Percentiles rank a stretch among this genome's conserved stretches.
Conservation (phyloP, 2,888 invertebrate genomes). For the Oscheius sp. region DNA sequence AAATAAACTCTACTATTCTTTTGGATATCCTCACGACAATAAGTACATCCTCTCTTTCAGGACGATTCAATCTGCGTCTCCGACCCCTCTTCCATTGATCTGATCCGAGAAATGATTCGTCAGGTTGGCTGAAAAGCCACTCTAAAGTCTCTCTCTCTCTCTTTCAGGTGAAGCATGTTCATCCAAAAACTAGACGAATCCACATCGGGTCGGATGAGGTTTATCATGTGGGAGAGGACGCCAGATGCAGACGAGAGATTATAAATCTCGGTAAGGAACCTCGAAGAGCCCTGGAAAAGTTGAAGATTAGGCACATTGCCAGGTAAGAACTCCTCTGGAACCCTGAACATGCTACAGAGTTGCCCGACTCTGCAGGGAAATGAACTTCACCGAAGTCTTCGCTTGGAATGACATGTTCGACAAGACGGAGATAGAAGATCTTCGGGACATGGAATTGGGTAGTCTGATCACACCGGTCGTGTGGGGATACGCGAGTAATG, state of each 20-base stretch:
- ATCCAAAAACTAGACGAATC: conserved; percentile 74
- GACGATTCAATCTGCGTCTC: conserved; percentile 76
- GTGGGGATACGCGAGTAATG: conserved; percentile 68
- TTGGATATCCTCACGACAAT: no score
- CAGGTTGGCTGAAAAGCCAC: background rate
- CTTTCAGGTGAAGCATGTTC: conserved; percentile 67
- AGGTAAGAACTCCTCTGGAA: conserved; percentile 40
- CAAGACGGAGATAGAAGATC: conserved; percentile 42
- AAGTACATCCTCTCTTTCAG: conserved; percentile 34
- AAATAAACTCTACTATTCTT: no score
- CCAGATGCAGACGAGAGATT: conserved; percentile 35
- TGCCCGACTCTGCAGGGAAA: conserved; percentile 44
- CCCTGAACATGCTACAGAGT: conserved; percentile 39
- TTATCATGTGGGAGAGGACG: conserved; percentile 77
- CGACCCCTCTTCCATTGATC: conserved; percentile 76
- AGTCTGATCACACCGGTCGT: conserved; percentile 61
- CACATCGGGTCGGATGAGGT: conserved; percentile 88
- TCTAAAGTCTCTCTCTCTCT: background rate
- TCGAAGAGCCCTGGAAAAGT: conserved; percentile 66
- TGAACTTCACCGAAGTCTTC: conserved; percentile 59
- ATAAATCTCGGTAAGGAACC: conserved; percentile 18
- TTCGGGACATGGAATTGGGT: conserved; percentile 42
- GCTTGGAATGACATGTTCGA: conserved; percentile 73
- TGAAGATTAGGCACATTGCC: conserved; percentile 80
- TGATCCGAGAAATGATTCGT: conserved; percentile 80